Evolutionary conservation across 1,140 invertebrate genomes (phyloP).

Genomic region (Micrasema longulum): DNA sequence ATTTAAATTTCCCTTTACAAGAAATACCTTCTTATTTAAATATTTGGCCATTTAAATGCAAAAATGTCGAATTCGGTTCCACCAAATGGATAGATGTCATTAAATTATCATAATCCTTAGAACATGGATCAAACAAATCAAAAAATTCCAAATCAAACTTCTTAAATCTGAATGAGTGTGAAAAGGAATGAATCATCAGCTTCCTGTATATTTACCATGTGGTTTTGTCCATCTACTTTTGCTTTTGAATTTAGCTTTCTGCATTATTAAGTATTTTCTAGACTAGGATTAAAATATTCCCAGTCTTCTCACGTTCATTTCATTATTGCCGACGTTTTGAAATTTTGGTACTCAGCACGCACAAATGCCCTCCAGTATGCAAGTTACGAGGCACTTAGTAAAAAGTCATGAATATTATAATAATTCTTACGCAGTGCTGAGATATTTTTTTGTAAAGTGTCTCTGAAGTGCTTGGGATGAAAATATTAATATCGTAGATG

Average conservation of each 20-base stretch:
- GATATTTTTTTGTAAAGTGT: no score
- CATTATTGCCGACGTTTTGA: constrained; percentile 12
- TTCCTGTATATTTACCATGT: neutral
- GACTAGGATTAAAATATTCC: neutral
- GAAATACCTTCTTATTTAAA: no score
- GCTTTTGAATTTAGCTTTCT: neutral
- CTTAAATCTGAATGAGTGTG: neutral
- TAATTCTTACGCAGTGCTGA: no score
- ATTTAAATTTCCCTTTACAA: no score
- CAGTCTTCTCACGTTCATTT: constrained; percentile 27
- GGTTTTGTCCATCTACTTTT: neutral
- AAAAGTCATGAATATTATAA: no score
- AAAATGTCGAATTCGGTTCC: no score
- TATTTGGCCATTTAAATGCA: no score
- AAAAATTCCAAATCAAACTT: neutral
- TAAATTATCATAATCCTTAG: constrained; percentile 20
- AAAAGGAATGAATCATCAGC: neutral
- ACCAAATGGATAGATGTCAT: constrained; percentile 13
- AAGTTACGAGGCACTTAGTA: neutral
- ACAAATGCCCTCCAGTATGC: neutral
- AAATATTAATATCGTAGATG: no score
- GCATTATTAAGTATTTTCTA: neutral
- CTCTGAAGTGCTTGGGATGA: no score
- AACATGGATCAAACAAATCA: neutral
- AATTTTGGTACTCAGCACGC: constrained; percentile 4